These are phyloP conservation scores for Eumacrocentrus americanus DNA, from an alignment of 2,888 invertebrate genomes.

Conservation along the genomic window DNA sequence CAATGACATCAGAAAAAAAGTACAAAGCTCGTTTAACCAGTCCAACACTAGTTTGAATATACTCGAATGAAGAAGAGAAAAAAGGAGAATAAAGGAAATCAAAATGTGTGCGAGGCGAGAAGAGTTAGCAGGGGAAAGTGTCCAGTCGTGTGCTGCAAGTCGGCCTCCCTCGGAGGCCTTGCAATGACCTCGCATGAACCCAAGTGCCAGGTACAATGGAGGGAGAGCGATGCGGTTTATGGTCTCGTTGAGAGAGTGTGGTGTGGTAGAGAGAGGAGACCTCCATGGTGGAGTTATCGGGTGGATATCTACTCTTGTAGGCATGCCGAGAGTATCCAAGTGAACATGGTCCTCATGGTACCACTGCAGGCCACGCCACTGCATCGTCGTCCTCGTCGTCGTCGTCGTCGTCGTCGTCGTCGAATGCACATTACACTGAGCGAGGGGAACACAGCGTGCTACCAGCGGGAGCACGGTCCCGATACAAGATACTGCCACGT, in stretches of 20 bases:
- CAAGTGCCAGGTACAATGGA: slow-evolving; percentile 35
- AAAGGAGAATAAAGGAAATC: neutral
- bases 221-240: slow-evolving; percentile 26
- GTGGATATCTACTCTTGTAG: slow-evolving; percentile 58
- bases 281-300: slow-evolving; percentile 58
- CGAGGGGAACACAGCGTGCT: slow-evolving; percentile 48
- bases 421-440: slow-evolving; percentile 34
- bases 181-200: slow-evolving; percentile 58
- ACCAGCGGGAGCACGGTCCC: slow-evolving; percentile 56
- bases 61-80: neutral
- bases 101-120: too few relatives aligned
- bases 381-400: slow-evolving; percentile 30
- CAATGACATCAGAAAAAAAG: too few relatives aligned
- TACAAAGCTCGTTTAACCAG: too few relatives aligned
- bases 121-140: slow-evolving; percentile 48
- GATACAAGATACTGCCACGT: slow-evolving; percentile 62
- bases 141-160: slow-evolving; percentile 15
- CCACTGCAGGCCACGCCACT: slow-evolving; percentile 27
- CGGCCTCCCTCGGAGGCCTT: slow-evolving; percentile 48
- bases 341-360: slow-evolving; percentile 37
- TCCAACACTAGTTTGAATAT: too few relatives aligned
- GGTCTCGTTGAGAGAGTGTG: slow-evolving; percentile 11
- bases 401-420: slow-evolving; percentile 17
- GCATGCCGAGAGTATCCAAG: slow-evolving; percentile 47
- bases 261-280: slow-evolving; percentile 40